Conservation (phyloP, 2,888 invertebrate genomes). For the Andrena bicolor region DNA sequence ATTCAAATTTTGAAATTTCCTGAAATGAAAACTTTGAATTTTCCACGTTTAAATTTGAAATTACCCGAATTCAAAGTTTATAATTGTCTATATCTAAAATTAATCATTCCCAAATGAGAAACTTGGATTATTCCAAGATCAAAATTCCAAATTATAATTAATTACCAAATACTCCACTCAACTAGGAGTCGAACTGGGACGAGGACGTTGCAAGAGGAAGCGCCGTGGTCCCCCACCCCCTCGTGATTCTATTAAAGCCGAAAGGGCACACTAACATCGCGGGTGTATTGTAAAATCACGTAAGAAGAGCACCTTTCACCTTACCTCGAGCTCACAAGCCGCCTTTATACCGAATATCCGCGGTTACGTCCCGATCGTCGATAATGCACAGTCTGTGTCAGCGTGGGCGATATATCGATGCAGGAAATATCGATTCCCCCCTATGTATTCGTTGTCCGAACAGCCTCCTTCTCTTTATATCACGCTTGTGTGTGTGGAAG, state of each 20-base stretch:
- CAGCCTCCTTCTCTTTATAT: neutral
- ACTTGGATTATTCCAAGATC: neutral
- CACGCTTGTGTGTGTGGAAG: neutral
- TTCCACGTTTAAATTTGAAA: neutral
- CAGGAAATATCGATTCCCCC: constrained; percentile 33
- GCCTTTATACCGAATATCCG: constrained; percentile 55
- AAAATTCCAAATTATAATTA: neutral
- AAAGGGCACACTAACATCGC: constrained; percentile 74
- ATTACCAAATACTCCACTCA: neutral
- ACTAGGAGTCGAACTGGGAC: neutral
- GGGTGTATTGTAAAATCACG: constrained; percentile 80
- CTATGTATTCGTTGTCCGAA: neutral
- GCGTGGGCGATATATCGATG: constrained; percentile 50
- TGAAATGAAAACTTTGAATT: neutral
- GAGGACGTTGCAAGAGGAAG: constrained; percentile 13
- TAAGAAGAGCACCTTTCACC: constrained; percentile 84
- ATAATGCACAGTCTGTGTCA: constrained; percentile 26
- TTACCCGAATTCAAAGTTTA: neutral
- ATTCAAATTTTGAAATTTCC: neutral
- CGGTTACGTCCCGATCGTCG: constrained; percentile 40
- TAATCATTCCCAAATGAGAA: too few relatives aligned
- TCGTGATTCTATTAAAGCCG: constrained; percentile 58
- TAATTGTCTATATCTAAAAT: too few relatives aligned
- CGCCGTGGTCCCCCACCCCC: neutral
- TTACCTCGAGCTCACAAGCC: constrained; percentile 59